These are phyloP conservation scores for Microplitis demolitor DNA, from an alignment of 1,140 invertebrate species.

Conservation along the genomic window DNA sequence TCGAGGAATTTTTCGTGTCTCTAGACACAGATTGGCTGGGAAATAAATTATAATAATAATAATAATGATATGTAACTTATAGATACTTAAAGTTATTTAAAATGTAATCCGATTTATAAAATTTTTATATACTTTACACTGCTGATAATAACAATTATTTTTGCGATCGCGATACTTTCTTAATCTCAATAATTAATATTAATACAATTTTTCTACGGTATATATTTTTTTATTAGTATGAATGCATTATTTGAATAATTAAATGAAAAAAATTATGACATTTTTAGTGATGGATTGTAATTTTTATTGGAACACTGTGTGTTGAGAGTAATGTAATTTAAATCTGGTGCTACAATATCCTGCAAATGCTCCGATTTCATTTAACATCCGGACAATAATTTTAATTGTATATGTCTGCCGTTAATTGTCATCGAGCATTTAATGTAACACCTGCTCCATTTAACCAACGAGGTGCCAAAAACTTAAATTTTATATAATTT, in stretches of 20 bases:
- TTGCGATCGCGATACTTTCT: background rate
- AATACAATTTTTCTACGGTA: conserved; percentile 31
- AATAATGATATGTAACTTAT: background rate
- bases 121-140: conserved; percentile 29
- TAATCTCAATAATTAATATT: conserved; percentile 14
- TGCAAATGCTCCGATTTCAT: background rate
- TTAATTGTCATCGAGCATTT: conserved; percentile 5
- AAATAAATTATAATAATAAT: background rate
- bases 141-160: conserved; percentile 27
- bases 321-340: conserved; percentile 34
- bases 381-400: conserved; percentile 4
- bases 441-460: conserved; percentile 21
- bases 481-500: conserved; percentile 11
- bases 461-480: conserved; percentile 35
- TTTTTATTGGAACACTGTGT: conserved; percentile 16
- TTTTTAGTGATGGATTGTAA: conserved; percentile 28
- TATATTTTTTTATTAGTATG: conserved; percentile 24
- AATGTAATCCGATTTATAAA: conserved; percentile 15
- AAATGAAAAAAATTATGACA: conserved; percentile 18
- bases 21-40: no score
- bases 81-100: background rate
- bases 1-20: background rate
- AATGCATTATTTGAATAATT: conserved; percentile 2
- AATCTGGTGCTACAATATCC: conserved; percentile 31
- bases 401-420: background rate